A percentile compares a stretch with the other conserved stretches of the same genome.
Evolutionary conservation across 2,797 vertebrate species (phyloP).

Genomic region (Bryconaethiops microstoma): DNA sequence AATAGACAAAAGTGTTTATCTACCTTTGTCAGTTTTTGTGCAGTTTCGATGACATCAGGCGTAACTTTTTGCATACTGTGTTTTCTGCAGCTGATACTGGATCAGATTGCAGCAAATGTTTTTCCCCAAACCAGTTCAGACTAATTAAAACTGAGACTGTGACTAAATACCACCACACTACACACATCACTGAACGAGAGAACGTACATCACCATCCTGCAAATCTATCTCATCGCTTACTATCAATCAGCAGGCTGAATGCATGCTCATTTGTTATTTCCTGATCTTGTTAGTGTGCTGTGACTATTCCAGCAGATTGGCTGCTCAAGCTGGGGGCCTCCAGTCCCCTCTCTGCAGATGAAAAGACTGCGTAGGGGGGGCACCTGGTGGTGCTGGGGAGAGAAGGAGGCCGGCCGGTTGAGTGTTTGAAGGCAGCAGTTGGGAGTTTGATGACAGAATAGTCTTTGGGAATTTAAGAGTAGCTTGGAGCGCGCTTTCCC

Average conservation of each 20-base stretch:
- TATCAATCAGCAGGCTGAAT: conserved; percentile 48
- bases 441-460: conserved; percentile 84
- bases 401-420: conserved; percentile 74
- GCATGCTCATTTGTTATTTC: conserved; percentile 51
- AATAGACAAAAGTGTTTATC: no score
- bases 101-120: neutral
- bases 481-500: conserved; percentile 74
- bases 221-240: conserved; percentile 29
- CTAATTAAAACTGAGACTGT: conserved; percentile 18
- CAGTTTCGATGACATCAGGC: no score
- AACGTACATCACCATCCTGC: neutral
- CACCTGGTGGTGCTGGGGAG: conserved; percentile 61
- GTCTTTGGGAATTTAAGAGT: conserved; percentile 85
- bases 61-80: neutral
- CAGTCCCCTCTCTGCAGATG: conserved; percentile 71
- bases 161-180: conserved; percentile 5
- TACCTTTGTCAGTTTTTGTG: no score
- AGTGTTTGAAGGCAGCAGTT: conserved; percentile 82
- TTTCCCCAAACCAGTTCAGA: neutral
- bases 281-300: conserved; percentile 55
- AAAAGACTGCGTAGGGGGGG: conserved; percentile 72
- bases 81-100: neutral
- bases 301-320: conserved; percentile 44
- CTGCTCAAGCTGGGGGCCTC: conserved; percentile 29
- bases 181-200: neutral